These are phyloP conservation scores for Spea bombifrons DNA, from an alignment of 2,113 vertebrate species.

Conservation along the genomic window DNA sequence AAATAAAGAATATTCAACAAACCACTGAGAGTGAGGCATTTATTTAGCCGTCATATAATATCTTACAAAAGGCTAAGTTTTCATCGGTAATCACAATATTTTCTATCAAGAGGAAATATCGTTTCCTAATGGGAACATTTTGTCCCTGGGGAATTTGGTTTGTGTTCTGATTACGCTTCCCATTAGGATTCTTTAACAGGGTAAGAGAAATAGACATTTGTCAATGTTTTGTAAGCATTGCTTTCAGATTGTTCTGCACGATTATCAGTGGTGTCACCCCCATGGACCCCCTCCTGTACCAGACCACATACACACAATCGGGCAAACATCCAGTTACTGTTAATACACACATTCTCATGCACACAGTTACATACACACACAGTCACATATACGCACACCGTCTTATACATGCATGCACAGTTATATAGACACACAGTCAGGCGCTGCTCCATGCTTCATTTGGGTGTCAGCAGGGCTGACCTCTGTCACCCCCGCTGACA, in stretches of 20 bases:
- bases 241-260: not conserved
- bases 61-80: not conserved
- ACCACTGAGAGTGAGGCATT: not conserved
- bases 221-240: not conserved
- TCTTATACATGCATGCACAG: too few relatives aligned
- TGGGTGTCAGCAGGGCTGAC: too few relatives aligned
- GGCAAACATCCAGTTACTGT: too few relatives aligned
- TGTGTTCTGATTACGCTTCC: not conserved
- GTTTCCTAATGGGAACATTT: slow-evolving; percentile 7
- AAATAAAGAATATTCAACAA: not conserved
- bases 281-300: too few relatives aligned
- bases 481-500: too few relatives aligned
- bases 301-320: too few relatives aligned
- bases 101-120: slow-evolving; percentile 1
- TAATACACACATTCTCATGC: too few relatives aligned
- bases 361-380: too few relatives aligned
- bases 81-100: not conserved
- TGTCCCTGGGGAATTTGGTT: slow-evolving; percentile 5
- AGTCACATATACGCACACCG: too few relatives aligned
- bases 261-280: too few relatives aligned
- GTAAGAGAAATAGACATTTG: not conserved
- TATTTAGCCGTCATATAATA: not conserved
- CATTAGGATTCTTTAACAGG: not conserved
- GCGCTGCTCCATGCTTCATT: too few relatives aligned
- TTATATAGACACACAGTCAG: too few relatives aligned